Evolutionary conservation across 2,888 invertebrate species (phyloP).

Genomic region (Amphipoea lucens): DNA sequence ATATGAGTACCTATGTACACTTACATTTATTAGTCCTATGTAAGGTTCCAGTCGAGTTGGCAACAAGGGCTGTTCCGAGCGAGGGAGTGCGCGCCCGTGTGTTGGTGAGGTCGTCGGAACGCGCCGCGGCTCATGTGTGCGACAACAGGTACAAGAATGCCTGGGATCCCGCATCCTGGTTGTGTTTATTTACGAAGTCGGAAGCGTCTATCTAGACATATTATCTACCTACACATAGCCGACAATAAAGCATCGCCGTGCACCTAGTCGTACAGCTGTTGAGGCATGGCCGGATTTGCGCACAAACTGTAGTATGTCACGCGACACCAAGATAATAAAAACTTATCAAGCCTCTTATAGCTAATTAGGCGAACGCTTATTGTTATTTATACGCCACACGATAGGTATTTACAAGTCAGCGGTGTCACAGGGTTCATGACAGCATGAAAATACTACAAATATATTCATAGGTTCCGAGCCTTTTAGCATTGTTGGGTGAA

Average conservation of each 20-base stretch:
- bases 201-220: slow-evolving; percentile 40
- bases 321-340: slow-evolving; percentile 84
- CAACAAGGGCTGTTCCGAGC: slow-evolving; percentile 71
- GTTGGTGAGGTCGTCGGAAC: slow-evolving; percentile 53
- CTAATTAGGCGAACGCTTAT: slow-evolving; percentile 84
- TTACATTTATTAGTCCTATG: slow-evolving; percentile 73
- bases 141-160: slow-evolving; percentile 54
- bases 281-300: slow-evolving; percentile 75
- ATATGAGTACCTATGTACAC: slow-evolving; percentile 68
- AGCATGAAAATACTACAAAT: slow-evolving; percentile 68
- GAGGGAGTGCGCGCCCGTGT: slow-evolving; percentile 68
- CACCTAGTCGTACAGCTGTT: slow-evolving; percentile 50
- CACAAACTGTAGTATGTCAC: slow-evolving; percentile 79
- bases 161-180: slow-evolving; percentile 45
- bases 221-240: slow-evolving; percentile 26
- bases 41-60: slow-evolving; percentile 76
- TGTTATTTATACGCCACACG: slow-evolving; percentile 80
- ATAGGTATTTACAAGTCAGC: slow-evolving; percentile 71
- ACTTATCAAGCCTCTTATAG: slow-evolving; percentile 83
- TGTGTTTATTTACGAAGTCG: slow-evolving; percentile 54
- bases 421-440: slow-evolving; percentile 72
- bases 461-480: slow-evolving; percentile 56
- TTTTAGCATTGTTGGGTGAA: slow-evolving; percentile 58
- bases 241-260: slow-evolving; percentile 34
- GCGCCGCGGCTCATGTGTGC: slow-evolving; percentile 43